phyloP scores from a whole-genome alignment of 2,113 vertebrate genomes.

The Todiramphus chloris region DNA sequence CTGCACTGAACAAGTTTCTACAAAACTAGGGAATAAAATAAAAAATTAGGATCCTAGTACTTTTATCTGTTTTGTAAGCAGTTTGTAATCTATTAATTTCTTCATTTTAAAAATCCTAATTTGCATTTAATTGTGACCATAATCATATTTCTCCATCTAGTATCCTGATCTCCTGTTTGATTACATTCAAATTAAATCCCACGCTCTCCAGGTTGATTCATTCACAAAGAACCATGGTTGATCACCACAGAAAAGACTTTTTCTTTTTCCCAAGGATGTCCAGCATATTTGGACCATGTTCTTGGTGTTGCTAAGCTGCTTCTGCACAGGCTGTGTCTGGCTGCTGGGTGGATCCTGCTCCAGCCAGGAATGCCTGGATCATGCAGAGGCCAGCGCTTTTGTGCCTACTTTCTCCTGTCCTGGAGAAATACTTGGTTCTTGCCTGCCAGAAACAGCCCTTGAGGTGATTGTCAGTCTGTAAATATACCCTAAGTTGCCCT shows the following conservation, averaged over 20 bases:
- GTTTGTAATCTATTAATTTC: neutral
- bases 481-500: neutral
- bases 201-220: neutral
- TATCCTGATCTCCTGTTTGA: neutral
- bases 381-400: neutral
- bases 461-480: neutral
- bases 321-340: neutral
- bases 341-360: neutral
- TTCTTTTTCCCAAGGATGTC: no score
- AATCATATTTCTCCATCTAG: neutral
- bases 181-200: neutral
- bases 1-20: neutral
- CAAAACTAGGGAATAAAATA: neutral
- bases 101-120: neutral
- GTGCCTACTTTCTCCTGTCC: neutral
- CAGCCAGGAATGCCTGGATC: neutral
- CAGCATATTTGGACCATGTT: neutral
- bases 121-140: neutral
- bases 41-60: neutral
- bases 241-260: neutral
- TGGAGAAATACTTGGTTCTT: neutral
- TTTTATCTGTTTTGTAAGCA: neutral
- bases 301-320: neutral
- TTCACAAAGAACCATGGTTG: neutral
- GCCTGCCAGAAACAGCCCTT: neutral